Conservation (phyloP, 2,888 invertebrate genomes). For the Selenia dentaria region DNA sequence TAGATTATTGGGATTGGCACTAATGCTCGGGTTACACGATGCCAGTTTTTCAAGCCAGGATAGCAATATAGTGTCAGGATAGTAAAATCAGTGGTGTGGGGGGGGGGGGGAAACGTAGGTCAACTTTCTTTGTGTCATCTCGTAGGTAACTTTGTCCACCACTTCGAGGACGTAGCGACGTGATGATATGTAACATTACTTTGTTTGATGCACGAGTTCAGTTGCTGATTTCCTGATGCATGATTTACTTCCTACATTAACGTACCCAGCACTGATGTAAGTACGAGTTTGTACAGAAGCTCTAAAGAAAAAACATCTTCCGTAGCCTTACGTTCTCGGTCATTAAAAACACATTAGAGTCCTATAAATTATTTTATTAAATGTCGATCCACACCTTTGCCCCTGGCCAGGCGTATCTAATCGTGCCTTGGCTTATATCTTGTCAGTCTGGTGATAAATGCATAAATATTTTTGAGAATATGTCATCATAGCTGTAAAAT, state of each 20-base stretch:
- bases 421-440: conserved; percentile 51
- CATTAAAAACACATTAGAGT: conserved; percentile 79
- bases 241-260: conserved; percentile 25
- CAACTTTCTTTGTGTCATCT: too few species aligned
- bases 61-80: too few species aligned
- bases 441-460: conserved; percentile 43
- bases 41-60: too few species aligned
- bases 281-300: conserved; percentile 10
- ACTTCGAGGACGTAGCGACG: too few species aligned
- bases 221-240: neutral
- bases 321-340: conserved; percentile 25
- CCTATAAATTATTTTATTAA: conserved; percentile 78
- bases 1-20: too few species aligned
- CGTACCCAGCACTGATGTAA: neutral
- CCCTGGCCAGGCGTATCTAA: conserved; percentile 57
- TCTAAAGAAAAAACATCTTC: conserved; percentile 33
- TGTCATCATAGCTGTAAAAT: too few species aligned
- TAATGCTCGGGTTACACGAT: too few species aligned
- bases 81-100: too few species aligned
- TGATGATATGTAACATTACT: too few species aligned
- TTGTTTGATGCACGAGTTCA: neutral
- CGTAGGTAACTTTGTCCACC: too few species aligned
- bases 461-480: conserved; percentile 24
- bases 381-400: conserved; percentile 79
- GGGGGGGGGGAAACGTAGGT: too few species aligned